Conservation (phyloP, 2,888 invertebrate species). For the Cephus runcator region DNA sequence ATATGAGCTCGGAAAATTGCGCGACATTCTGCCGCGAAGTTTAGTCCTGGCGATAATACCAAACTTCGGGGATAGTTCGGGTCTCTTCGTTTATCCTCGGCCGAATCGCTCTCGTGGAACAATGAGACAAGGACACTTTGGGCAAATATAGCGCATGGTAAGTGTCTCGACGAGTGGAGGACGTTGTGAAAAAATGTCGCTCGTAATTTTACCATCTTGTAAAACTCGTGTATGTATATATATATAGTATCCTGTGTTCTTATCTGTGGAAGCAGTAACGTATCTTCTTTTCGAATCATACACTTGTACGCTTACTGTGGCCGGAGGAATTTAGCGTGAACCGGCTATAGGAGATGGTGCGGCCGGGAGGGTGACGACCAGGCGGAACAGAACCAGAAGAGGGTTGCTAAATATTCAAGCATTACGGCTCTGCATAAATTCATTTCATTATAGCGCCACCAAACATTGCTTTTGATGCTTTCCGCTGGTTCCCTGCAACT, state of each 20-base stretch:
- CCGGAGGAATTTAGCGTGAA: conserved; percentile 8
- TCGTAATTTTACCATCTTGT: too few species aligned
- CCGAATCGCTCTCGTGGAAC: background rate
- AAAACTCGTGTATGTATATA: background rate
- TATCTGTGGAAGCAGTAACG: background rate
- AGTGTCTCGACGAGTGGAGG: background rate
- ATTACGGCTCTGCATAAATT: conserved; percentile 75
- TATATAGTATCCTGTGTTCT: background rate
- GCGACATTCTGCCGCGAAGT: conserved; percentile 53
- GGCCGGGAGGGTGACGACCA: conserved; percentile 35
- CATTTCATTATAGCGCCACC: conserved; percentile 73
- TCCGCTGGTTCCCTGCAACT: conserved; percentile 48
- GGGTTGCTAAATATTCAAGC: conserved; percentile 67
- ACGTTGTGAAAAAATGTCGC: too few species aligned
- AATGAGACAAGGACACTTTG: background rate
- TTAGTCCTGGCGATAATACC: conserved; percentile 50
- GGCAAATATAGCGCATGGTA: conserved; percentile 2
- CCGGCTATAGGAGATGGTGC: conserved; percentile 6
- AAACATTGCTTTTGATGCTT: conserved; percentile 71
- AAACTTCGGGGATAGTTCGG: conserved; percentile 43
- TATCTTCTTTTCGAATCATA: background rate
- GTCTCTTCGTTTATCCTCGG: background rate
- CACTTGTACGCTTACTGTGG: background rate
- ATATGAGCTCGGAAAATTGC: conserved; percentile 35
- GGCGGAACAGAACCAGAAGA: conserved; percentile 61